Evolutionary conservation across 2,797 vertebrate species (phyloP), one percentile per base, ranked within the genome.

Genomic region (Urophycis tenuis): DNA sequence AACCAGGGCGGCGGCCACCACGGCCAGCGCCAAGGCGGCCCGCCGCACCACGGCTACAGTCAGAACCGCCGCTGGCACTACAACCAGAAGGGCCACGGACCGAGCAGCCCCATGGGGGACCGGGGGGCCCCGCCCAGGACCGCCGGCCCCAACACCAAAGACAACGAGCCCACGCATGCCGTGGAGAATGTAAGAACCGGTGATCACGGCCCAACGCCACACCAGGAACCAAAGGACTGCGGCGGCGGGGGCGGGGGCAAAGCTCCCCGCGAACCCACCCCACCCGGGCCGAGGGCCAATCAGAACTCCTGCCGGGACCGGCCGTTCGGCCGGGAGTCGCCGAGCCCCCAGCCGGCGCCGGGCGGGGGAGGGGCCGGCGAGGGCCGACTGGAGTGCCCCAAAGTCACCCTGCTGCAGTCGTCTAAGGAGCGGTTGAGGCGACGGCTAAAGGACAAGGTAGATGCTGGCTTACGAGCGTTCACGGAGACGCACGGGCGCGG

Each of bases 21-120:
- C 90, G 90, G 72, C 85, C 94, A 94, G 85, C 94, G 95, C 86
- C 94, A 93, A 2, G 94, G 94, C 45, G 92, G 87, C 73, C 83
- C 87, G 3, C 77, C 82, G 0, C 95, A 96, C 88, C 96, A 98
- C 0, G 96, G 96, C 83, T 98, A 97, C 87, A 97, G 95, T 93
- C 96, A 98, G 91, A 98, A 98, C 88, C 94, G 97, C 64, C 94
- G 96, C 85, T 99, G 97, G 97, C 94, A 98, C 86, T 95, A 95
- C 79, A 95, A 92, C 92, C 95, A 94, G 91, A 97, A 95, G 87
- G 85, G 86, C 3, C 81, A 86, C 0, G 88, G 85, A 89, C 89
- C 89, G 81, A 76, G 82, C 10, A 84, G 81, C 72, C 0, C 75
- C 19, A 17, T 76, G 12, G 78, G 77, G 1, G 90, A 90, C 32